Evolutionary conservation across 1,140 invertebrate genomes (phyloP).

Genomic region (Drosophila simulans): DNA sequence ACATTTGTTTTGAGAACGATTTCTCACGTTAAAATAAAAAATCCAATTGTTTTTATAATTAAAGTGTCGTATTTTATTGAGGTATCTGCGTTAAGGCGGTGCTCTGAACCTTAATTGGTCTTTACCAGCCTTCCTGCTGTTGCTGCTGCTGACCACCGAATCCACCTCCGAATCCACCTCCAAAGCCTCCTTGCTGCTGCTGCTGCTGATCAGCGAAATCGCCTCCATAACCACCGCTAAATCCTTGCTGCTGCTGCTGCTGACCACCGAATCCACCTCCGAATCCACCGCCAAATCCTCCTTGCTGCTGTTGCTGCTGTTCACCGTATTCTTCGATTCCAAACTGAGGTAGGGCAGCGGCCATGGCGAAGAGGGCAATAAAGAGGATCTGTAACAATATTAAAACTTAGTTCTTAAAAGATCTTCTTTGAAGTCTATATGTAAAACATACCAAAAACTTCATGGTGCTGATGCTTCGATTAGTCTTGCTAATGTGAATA

Average conservation of each 20-base stretch:
- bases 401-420: not conserved
- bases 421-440: too few species aligned
- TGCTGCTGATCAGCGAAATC: not conserved
- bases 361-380: slow-evolving; percentile 22
- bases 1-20: too few species aligned
- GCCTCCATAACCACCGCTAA: slow-evolving; percentile 9
- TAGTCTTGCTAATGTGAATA: not conserved
- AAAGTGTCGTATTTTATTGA: not conserved
- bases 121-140: slow-evolving; percentile 16
- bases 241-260: slow-evolving; percentile 29
- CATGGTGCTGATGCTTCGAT: slow-evolving; percentile 19
- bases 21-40: not conserved
- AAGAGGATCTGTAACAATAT: slow-evolving; percentile 16
- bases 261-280: slow-evolving; percentile 1
- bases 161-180: slow-evolving; percentile 12
- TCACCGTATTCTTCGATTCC: not conserved
- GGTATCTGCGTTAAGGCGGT: not conserved
- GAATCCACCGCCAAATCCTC: slow-evolving; percentile 9
- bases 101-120: not conserved
- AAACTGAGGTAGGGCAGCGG: slow-evolving; percentile 17
- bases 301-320: too few species aligned
- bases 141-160: slow-evolving; percentile 9
- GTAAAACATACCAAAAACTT: slow-evolving; percentile 29
- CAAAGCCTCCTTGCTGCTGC: slow-evolving; percentile 8
- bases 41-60: not conserved